Conservation (phyloP, 2,113 vertebrate genomes). For the Macquaria ambigua region DNA sequence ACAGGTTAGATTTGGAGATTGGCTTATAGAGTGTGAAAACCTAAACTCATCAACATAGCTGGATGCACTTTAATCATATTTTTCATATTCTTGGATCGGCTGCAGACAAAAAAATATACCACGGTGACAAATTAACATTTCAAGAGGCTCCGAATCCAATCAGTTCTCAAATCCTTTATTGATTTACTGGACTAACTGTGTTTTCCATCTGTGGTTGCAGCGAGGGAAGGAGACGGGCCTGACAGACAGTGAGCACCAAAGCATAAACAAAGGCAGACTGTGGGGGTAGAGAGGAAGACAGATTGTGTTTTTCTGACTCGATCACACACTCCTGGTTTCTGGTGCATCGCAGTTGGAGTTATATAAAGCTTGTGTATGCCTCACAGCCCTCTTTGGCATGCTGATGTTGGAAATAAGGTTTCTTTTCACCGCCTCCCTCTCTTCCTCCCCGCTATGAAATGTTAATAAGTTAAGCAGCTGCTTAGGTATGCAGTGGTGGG, state of each 20-base stretch:
- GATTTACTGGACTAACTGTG: slow-evolving; percentile 29
- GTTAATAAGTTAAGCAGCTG: slow-evolving; percentile 60
- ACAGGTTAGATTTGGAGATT: not conserved
- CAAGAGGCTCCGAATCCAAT: slow-evolving; percentile 17
- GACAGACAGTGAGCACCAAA: slow-evolving; percentile 14
- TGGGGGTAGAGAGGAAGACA: slow-evolving; percentile 12
- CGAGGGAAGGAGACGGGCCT: not conserved
- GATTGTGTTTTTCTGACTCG: slow-evolving; percentile 27
- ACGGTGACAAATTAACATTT: too few relatives aligned
- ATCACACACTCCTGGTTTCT: slow-evolving; percentile 29
- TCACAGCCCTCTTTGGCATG: slow-evolving; percentile 14
- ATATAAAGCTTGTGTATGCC: slow-evolving; percentile 35
- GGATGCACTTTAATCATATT: not conserved
- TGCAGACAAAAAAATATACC: not conserved
- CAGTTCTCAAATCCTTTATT: slow-evolving; percentile 32
- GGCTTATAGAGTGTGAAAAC: not conserved
- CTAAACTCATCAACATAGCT: not conserved
- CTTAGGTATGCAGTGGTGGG: slow-evolving; percentile 45
- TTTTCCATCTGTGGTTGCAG: slow-evolving; percentile 34
- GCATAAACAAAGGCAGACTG: slow-evolving; percentile 34
- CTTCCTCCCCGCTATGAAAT: slow-evolving; percentile 47
- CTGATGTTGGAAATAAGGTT: slow-evolving; percentile 17
- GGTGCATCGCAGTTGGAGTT: slow-evolving; percentile 41
- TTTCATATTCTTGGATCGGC: not conserved
- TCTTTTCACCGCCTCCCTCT: not conserved